A percentile compares a stretch with the other conserved stretches of the same genome.
Evolutionary conservation across 2,113 vertebrate genomes (phyloP).

Genomic region (Tragelaphus buxtoni): DNA sequence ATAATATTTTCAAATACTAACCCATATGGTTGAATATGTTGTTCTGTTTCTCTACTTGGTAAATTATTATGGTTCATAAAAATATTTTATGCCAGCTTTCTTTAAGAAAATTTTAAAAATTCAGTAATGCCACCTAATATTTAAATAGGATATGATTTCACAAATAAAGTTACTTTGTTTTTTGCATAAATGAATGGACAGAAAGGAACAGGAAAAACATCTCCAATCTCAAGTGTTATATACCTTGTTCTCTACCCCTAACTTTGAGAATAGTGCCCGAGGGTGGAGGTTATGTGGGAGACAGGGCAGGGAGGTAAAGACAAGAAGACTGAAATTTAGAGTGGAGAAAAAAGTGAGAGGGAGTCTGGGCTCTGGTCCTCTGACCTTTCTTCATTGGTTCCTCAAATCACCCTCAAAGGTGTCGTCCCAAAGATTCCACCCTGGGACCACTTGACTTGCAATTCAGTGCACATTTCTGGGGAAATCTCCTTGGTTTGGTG

Average conservation of each 20-base stretch:
- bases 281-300: neutral
- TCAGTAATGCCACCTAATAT: neutral
- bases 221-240: neutral
- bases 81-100: neutral
- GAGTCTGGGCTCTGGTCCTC: neutral
- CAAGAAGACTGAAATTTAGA: neutral
- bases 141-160: neutral
- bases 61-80: slow-evolving; percentile 50
- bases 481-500: neutral
- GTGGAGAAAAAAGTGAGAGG: neutral
- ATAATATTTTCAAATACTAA: slow-evolving; percentile 67
- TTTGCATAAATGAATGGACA: neutral
- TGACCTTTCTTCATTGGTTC: neutral
- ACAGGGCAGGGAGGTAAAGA: neutral
- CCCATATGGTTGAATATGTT: slow-evolving; percentile 41
- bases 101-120: slow-evolving; percentile 33
- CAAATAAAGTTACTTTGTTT: neutral
- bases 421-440: neutral
- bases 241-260: neutral
- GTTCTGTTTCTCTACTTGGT: slow-evolving; percentile 49
- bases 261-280: neutral
- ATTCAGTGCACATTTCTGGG: neutral
- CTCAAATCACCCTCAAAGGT: neutral
- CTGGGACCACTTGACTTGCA: neutral
- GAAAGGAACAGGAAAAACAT: neutral